Conservation (phyloP, 1,140 invertebrate species). For the Andrena cerasifolii region DNA sequence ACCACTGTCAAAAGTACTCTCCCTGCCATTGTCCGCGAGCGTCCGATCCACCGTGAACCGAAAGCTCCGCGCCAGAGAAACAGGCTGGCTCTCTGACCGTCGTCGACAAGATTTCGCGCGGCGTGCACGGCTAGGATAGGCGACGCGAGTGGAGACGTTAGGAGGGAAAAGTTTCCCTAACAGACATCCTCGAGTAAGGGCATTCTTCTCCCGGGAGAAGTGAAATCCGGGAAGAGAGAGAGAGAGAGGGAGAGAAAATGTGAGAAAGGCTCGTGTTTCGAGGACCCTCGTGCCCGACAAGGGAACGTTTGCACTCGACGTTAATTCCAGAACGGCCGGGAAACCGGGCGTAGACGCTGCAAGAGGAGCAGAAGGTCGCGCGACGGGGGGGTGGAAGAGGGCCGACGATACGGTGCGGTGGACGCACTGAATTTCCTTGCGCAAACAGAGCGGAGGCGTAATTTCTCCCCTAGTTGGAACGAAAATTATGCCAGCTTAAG, state of each 20-base stretch:
- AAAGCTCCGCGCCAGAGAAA: background rate
- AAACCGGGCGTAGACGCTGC: background rate
- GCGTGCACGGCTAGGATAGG: background rate
- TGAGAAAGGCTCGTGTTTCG: slow-evolving; percentile 27
- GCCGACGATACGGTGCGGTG: slow-evolving; percentile 7
- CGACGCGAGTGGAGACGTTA: background rate
- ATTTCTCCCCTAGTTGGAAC: slow-evolving; percentile 67
- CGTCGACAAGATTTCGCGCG: too few relatives aligned
- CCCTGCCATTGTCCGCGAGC: background rate
- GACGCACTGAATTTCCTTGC: slow-evolving; percentile 61
- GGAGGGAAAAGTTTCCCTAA: background rate
- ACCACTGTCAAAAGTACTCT: too few relatives aligned
- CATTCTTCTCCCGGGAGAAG: slow-evolving; percentile 3
- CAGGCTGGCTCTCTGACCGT: background rate
- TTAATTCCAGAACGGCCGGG: slow-evolving; percentile 36
- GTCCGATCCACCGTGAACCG: background rate
- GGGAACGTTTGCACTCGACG: slow-evolving; percentile 46
- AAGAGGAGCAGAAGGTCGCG: background rate
- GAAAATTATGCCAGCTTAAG: slow-evolving; percentile 74
- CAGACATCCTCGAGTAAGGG: background rate
- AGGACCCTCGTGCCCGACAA: slow-evolving; percentile 10
- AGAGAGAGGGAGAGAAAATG: slow-evolving; percentile 33
- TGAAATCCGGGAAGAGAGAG: slow-evolving; percentile 27
- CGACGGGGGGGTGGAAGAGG: background rate
- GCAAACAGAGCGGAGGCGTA: slow-evolving; percentile 57